Base-by-base conservation (phyloP, 2,888 invertebrate genomes). In the Dione vanillae region DNA sequence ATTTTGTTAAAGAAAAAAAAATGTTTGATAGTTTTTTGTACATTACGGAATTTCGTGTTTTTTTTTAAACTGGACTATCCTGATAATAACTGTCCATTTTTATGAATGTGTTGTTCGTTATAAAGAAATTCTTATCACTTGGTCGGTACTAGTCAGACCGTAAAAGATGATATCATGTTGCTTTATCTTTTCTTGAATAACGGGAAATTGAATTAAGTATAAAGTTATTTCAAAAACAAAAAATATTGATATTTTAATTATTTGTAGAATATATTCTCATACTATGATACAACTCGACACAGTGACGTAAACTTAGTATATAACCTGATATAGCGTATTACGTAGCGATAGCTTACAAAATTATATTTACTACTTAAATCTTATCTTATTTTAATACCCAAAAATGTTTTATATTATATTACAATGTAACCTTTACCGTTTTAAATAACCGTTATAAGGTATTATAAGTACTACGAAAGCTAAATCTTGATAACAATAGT, bases 121-220 rank as follows among this genome's bases (percentile, higher is more conserved):
- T 71, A 12, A 61, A 61, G 16, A 61, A 45, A n/a, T 16, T 35
- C 11, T 45, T 61, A 45, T 61, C 45, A 56, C 12, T 40, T 37
- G 12, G 43, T 10, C 6, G 7, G 58, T 45, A 61, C 61, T 45
- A 45, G 61, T 61, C 27, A 61, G 35, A 61, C 45, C 45, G 61
- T 61, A 27, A 61, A 61, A 61, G 61, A 61, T 61, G 61, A 61
- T 45, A 61, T 61, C 61, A 61, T 11, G 14, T 43, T 27, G 45
- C 35, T 35, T 45, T 61, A 61, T 61, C 61, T 45, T 45, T 45
- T 45, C 12, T 45, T n/a, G 61, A 35, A 45, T 61, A 61, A 61
- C 35, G 61, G 61, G 56, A 56, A 56, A 40, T 40, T 35, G 35
- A 61, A 61, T 61, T 61, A 61, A 45, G 27, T 45, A 35, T 43